Percentiles rank a stretch among this genome's conserved stretches.
phyloP scores from a whole-genome alignment of 2,797 vertebrate species.

The Cyprinodon diabolis region DNA sequence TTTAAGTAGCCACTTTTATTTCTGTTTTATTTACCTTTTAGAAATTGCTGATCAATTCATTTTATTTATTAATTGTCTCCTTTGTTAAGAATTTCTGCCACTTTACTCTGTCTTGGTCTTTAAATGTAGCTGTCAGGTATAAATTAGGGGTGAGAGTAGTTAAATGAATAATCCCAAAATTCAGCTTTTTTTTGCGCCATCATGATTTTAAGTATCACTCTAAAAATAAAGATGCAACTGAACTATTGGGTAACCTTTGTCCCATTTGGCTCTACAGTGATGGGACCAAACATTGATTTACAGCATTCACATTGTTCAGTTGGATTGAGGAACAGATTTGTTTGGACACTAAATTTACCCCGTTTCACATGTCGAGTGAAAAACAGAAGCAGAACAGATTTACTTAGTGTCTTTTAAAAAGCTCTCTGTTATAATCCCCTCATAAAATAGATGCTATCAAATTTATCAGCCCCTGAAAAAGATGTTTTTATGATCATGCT shows the following conservation, averaged over 20 bases:
- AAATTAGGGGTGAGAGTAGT: not conserved
- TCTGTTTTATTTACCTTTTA: too few species aligned
- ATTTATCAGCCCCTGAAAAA: not conserved
- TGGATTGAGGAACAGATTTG: too few species aligned
- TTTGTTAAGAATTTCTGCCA: too few species aligned
- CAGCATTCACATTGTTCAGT: not conserved
- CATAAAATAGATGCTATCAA: not conserved
- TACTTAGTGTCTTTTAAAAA: not conserved
- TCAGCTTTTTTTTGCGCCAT: not conserved
- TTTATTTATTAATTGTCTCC: too few species aligned
- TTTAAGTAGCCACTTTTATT: too few species aligned
- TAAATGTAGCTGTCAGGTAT: too few species aligned
- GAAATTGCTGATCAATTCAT: too few species aligned
- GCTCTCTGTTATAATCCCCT: not conserved
- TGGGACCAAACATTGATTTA: not conserved
- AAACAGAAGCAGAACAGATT: not conserved
- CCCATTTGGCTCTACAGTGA: not conserved
- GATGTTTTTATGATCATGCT: slow-evolving; percentile 2
- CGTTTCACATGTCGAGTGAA: not conserved
- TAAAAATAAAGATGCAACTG: not conserved
- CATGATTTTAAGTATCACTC: not conserved
- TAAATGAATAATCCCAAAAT: not conserved
- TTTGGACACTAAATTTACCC: too few species aligned
- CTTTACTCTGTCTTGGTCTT: too few species aligned
- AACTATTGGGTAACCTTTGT: not conserved